Conservation (phyloP, 2,888 invertebrate species). For the Seladonia tumulorum region DNA sequence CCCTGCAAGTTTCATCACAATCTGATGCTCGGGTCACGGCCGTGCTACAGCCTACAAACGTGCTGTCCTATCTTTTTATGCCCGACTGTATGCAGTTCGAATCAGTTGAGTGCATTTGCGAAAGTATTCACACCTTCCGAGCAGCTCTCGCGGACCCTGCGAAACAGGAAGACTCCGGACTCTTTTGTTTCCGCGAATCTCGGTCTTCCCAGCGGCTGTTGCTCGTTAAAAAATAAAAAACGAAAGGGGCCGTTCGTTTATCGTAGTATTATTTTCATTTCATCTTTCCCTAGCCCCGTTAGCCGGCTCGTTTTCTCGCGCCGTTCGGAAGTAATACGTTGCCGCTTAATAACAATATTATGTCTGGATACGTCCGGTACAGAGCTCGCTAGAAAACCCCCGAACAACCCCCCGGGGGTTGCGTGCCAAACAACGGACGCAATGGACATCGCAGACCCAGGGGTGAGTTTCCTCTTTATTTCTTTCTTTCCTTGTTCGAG, state of each 20-base stretch:
- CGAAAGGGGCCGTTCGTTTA: conserved; percentile 55
- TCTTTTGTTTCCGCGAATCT: conserved; percentile 60
- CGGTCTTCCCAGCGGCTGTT: conserved; percentile 26
- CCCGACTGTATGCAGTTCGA: conserved; percentile 11
- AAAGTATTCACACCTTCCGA: conserved; percentile 70
- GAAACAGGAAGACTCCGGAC: conserved; percentile 55
- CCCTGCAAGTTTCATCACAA: too few species aligned
- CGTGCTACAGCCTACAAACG: not conserved
- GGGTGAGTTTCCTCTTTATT: conserved; percentile 42
- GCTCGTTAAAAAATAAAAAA: conserved; percentile 49
- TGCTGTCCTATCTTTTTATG: not conserved
- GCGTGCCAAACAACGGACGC: conserved; percentile 37
- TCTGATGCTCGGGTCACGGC: not conserved
- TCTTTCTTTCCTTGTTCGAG: conserved; percentile 9
- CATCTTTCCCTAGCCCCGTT: conserved; percentile 14
- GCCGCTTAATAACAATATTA: conserved; percentile 65
- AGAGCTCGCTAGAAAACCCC: conserved; percentile 8
- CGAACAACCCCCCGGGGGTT: conserved; percentile 9
- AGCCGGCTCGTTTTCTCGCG: conserved; percentile 31
- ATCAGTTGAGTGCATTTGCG: conserved; percentile 59
- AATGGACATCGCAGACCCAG: conserved; percentile 46
- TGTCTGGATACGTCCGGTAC: conserved; percentile 37
- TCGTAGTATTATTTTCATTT: conserved; percentile 54
- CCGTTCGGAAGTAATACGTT: conserved; percentile 53
- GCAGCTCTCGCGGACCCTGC: conserved; percentile 31